Evolutionary conservation across 92 coral and sea anemone genomes (phyloP), one percentile per base, ranked within the genome.

Genomic region (Porites evermanni): DNA sequence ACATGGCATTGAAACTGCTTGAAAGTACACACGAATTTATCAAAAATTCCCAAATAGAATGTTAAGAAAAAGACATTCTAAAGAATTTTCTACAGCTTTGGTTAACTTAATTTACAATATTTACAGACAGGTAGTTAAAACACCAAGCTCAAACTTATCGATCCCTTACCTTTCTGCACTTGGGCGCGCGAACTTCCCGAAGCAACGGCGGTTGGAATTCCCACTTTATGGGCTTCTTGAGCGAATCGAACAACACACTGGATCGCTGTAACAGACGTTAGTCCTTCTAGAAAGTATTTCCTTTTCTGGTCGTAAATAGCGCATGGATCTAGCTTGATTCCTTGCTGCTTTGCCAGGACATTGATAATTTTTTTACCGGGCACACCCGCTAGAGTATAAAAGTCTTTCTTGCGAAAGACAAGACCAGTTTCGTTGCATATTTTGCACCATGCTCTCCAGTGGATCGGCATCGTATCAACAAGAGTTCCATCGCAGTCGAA

Each of bases 401-500:
- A 97, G 83, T 91, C 96, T 8, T 89, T 96, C 66, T 93, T 95
- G 66, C 71, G 79, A 73, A 88, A 97, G 24, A 69, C 91, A 6
- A 97, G 93, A 54, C 99, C 99, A 3, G 97, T 95, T 74, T 97
- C 99, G 70, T 88, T 72, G 72, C 99, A 97, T 86, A 97, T 93
- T 59, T 93, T 88, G 70, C 93, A 90, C 99, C 99, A 97, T 17
- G 99, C 99, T 75, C 77, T 89, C 97, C 98, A 93, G 80, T 97
- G 99, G 63, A 95, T 83, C 2, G 99, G 99, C 98, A 97, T 97
- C 6, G 99, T 97, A 78, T 97, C 94, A 13, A 97, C 84, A 19
- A 97, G 87, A 11, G 99, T 97, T 29, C 99, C 99, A 87, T 97
- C 99, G 53, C 99, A 97, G 78, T 97, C 99, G 71, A 97, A 95